Evolutionary conservation across 2,888 invertebrate species (phyloP).

Genomic region (Achlya flavicornis): DNA sequence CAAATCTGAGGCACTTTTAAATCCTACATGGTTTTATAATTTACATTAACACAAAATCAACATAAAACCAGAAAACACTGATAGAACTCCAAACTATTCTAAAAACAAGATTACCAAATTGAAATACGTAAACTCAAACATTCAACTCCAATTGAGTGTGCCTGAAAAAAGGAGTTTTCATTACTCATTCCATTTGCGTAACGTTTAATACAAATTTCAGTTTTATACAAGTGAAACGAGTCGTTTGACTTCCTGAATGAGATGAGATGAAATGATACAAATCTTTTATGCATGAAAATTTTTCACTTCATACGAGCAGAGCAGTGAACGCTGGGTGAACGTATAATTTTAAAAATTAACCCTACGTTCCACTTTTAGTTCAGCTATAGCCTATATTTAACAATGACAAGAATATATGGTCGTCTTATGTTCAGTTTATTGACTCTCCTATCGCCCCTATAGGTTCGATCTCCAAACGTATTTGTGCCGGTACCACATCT

Average conservation of each 20-base stretch:
- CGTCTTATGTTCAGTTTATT: too few species aligned
- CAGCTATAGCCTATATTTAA: too few species aligned
- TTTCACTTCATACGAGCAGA: conserved; percentile 28
- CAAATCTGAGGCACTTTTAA: too few species aligned
- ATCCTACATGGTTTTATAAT: too few species aligned
- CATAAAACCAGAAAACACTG: too few species aligned
- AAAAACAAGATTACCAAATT: not conserved
- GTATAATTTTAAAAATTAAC: conserved; percentile 21
- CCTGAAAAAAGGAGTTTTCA: not conserved
- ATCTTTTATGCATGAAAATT: conserved; percentile 47
- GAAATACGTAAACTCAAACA: not conserved
- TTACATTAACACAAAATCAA: too few species aligned
- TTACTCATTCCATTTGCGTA: conserved; percentile 19
- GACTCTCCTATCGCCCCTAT: too few species aligned
- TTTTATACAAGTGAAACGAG: conserved; percentile 31
- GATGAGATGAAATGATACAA: conserved; percentile 17
- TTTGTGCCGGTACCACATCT: too few species aligned
- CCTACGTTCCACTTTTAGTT: not conserved
- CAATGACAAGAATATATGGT: too few species aligned
- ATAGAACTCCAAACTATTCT: too few species aligned
- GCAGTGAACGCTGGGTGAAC: conserved; percentile 17
- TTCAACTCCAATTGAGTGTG: not conserved
- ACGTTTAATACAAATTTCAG: conserved; percentile 38
- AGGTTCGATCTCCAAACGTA: too few species aligned
- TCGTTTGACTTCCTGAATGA: conserved; percentile 29